Evolutionary conservation across 2,113 vertebrate genomes (phyloP).

Genomic region (Chlamydotis undulata): DNA sequence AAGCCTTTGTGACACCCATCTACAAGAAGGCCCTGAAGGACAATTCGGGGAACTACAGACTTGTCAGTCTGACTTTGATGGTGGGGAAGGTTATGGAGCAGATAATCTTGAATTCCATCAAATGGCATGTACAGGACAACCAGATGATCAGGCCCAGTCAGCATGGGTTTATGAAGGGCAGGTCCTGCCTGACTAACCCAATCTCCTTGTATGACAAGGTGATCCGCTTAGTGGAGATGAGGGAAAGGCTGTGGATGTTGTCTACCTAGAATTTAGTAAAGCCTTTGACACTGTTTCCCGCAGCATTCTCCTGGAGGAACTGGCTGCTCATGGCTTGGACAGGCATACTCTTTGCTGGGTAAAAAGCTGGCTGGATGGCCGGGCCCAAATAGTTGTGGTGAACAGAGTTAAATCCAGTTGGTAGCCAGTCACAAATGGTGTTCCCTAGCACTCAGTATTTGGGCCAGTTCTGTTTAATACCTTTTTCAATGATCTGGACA

Average conservation of each 20-base stretch:
- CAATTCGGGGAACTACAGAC: background rate
- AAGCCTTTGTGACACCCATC: background rate
- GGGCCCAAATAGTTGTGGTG: background rate
- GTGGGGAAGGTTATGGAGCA: background rate
- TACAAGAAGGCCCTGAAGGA: background rate
- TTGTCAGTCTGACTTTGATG: background rate
- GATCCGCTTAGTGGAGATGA: background rate
- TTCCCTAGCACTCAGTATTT: background rate
- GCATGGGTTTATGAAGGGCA: background rate
- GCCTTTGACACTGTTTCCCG: background rate
- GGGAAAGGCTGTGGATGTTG: background rate
- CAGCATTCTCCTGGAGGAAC: background rate
- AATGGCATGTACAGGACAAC: rapidly evolving
- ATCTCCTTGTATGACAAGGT: background rate
- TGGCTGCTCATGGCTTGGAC: background rate
- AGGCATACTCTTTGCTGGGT: rapidly evolving
- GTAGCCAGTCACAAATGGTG: rapidly evolving
- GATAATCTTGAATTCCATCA: background rate
- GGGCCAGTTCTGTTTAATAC: background rate
- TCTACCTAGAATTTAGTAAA: background rate
- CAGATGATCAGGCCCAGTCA: background rate
- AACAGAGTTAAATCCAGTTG: background rate
- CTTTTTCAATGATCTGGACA: background rate
- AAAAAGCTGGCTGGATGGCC: background rate
- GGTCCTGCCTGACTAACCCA: background rate